Base-by-base conservation (phyloP, 2,113 vertebrate species). In the Pteropus alecto region DNA sequence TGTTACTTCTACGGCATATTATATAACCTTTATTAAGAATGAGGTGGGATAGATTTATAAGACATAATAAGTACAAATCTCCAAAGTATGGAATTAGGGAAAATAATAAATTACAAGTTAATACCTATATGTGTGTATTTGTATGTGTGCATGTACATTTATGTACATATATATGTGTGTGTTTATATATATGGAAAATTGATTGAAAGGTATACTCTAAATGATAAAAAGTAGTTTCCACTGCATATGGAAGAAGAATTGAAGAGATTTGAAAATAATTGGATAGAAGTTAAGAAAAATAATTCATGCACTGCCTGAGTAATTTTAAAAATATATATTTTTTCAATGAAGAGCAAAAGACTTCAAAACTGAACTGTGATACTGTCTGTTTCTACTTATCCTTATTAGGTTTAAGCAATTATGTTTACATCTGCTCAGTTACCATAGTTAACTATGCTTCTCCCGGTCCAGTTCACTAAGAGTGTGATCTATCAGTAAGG, bases 71-170 rank as follows among this genome's bases (percentile, higher is more conserved):
- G n/a, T 30, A 24, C 9, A 90, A 6, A 46, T 54, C 35, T 81
- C 28, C 13, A 89, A 90, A 82, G 77, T 14, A 81, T 5, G 76
- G 6, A 56, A 41, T 58, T 81, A 95, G 33, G 22, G 10, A 78
- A 94, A 92, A 48, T 35, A 24, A 84, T 41, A 84, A 60, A 65
- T 41, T 11, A 41, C 30, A 79, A 93, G 28, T 84, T 70, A 33
- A 87, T 48, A 56, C 9, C 1, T 26, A 35, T 30, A 2, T 26
- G 22, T 18, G 11, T 61, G 16, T 74, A 5, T 76, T n/a, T 51
- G 7, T 94, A 7, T 77, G 30, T 74, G 12, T 46, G 1, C 1
- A 16, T 46, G 14, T 56, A 24, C 3, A 61, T 87, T n/a, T 88
- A 28, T 30, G 8, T 70, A 10, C 6, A 82, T 4, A 46, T 0